A percentile compares a stretch with the other conserved stretches of the same genome.
phyloP scores from a whole-genome alignment of 1,140 invertebrate species.

The Radopholus similis region DNA sequence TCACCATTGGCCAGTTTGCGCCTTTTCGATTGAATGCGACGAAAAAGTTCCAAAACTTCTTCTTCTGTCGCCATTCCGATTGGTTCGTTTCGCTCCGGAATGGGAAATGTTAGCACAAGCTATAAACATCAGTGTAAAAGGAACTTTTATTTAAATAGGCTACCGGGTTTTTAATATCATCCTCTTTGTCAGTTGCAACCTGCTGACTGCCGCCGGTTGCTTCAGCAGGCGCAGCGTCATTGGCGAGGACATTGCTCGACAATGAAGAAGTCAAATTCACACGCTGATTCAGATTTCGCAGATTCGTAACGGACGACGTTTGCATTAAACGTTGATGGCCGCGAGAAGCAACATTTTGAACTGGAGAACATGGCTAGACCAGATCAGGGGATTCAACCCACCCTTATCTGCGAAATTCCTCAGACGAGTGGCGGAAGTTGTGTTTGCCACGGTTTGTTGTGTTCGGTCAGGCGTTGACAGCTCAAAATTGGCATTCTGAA shows the following conservation, averaged over 20 bases:
- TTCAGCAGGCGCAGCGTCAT: background rate
- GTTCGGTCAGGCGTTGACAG: background rate
- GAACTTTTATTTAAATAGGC: background rate
- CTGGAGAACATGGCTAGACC: constrained; percentile 21
- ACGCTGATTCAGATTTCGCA: background rate
- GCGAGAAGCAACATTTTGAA: constrained; percentile 37
- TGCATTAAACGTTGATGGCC: constrained; percentile 40
- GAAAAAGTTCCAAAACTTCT: constrained; percentile 46
- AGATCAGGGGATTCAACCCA: background rate
- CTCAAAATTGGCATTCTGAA: background rate
- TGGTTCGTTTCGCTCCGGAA: constrained; percentile 32
- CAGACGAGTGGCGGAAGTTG: constrained; percentile 21
- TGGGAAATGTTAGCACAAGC: constrained; percentile 39
- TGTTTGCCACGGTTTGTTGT: background rate
- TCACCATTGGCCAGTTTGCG: constrained; percentile 33
- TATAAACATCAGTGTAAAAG: constrained; percentile 1
- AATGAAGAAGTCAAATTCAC: constrained; percentile 7
- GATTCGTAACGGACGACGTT: constrained; percentile 25
- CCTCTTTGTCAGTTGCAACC: background rate
- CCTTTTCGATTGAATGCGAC: constrained; percentile 19
- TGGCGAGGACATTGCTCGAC: constrained; percentile 5
- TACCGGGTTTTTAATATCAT: background rate
- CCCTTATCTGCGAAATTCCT: constrained; percentile 39
- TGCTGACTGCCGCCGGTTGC: background rate
- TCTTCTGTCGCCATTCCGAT: constrained; percentile 51